These are phyloP conservation scores for Pantherophis guttatus DNA, from an alignment of 2,113 vertebrate genomes.

Conservation along the genomic window DNA sequence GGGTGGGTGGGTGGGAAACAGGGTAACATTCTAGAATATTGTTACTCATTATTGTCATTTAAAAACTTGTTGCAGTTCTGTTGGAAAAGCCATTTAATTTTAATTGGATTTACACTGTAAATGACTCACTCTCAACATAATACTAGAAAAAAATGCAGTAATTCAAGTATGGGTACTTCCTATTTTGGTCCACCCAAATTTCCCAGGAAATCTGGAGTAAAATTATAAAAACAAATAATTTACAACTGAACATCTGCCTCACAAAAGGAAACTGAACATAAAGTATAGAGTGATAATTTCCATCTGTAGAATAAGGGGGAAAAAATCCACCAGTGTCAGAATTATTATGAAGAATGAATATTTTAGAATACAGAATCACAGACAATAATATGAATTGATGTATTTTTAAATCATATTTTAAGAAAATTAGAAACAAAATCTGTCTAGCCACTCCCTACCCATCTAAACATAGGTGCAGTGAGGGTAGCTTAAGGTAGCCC, in stretches of 20 bases:
- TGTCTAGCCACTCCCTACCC: not conserved
- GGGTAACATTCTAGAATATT: not conserved
- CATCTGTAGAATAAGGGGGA: not conserved
- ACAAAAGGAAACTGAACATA: slow-evolving; percentile 7
- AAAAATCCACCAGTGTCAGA: not conserved
- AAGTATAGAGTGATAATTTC: slow-evolving; percentile 11
- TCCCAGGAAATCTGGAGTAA: not conserved
- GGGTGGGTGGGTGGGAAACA: no score
- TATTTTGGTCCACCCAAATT: slow-evolving; percentile 17
- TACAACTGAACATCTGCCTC: not conserved
- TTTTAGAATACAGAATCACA: not conserved
- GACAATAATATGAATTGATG: not conserved
- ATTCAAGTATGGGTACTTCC: not conserved
- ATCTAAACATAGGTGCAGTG: not conserved
- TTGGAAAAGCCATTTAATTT: slow-evolving; percentile 21
- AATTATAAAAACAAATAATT: not conserved
- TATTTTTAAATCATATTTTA: not conserved
- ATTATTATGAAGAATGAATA: not conserved
- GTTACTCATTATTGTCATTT: not conserved
- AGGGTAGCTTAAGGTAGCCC: not conserved
- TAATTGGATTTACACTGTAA: slow-evolving; percentile 3
- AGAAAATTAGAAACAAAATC: not conserved
- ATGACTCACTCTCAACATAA: not conserved
- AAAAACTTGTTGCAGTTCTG: slow-evolving; percentile 16
- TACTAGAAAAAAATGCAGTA: slow-evolving; percentile 18